Evolutionary conservation across 2,888 invertebrate species (phyloP).

Genomic region (Antitype chi): DNA sequence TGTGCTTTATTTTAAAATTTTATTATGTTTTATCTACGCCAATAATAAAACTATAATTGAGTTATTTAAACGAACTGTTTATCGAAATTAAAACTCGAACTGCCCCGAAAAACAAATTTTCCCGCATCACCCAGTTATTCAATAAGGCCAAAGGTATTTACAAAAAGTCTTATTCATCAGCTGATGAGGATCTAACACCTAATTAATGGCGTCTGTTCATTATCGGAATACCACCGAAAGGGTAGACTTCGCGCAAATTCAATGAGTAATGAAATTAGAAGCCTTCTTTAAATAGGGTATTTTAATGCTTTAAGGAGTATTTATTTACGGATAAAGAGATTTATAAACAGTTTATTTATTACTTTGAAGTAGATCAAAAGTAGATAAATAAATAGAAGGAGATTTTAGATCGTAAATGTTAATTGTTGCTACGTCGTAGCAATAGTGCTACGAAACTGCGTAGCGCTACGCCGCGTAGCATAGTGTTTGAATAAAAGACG

Average conservation of each 20-base stretch:
- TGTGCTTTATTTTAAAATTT: not conserved
- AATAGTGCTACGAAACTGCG: slow-evolving; percentile 26
- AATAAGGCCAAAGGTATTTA: slow-evolving; percentile 45
- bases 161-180: slow-evolving; percentile 46
- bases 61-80: not conserved
- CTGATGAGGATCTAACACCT: slow-evolving; percentile 54
- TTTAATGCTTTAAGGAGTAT: slow-evolving; percentile 27
- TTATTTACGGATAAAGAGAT: slow-evolving; percentile 46
- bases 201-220: slow-evolving; percentile 64
- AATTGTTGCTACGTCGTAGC: slow-evolving; percentile 29
- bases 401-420: not conserved
- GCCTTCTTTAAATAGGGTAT: slow-evolving; percentile 50
- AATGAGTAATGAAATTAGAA: slow-evolving; percentile 53
- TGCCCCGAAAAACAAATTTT: not conserved
- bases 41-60: not conserved
- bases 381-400: not conserved
- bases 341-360: slow-evolving; percentile 11
- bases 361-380: not conserved
- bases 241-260: slow-evolving; percentile 53
- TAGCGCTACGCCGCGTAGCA: slow-evolving; percentile 40
- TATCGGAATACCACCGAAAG: slow-evolving; percentile 53
- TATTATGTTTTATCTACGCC: not conserved
- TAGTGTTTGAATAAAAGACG: not conserved
- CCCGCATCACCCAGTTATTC: slow-evolving; percentile 40
- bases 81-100: not conserved